Base-by-base conservation (phyloP, 2,888 invertebrate genomes). In the Halocaridina rubra region DNA sequence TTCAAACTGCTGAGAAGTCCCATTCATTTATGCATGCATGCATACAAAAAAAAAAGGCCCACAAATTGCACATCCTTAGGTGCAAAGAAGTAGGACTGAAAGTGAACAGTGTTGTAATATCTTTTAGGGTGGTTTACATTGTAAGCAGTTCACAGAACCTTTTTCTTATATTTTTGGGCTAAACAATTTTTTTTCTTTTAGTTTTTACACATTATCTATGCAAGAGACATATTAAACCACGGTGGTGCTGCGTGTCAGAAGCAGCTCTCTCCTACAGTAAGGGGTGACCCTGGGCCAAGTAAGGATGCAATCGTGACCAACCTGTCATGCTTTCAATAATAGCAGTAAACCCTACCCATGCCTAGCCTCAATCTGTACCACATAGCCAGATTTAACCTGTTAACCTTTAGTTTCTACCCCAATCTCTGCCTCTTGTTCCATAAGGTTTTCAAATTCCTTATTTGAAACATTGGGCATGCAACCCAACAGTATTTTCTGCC, bases 291-390 rank as follows among this genome's bases (percentile, higher is more conserved):
- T 72, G 61, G 72, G 82, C 59, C 71, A 84, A 78, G 82, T 84
- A 77, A 84, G 29, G 82, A 84, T 84, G 72, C 69, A 84, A 84
- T 84, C 82, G 61, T 84, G 82, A 84, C 82, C 82, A 61, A 77
- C 78, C 78, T 78, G 82, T 78, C 77, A 84, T 84, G 57, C 78
- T 84, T 78, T 84, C 82, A 84, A 78, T 78, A 84, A 84, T 84
- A 78, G 77, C 77, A 84, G 72, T 77, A 57, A 84, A 19, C 61
- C 77, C 82, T 78, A 57, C 71, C 57, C 77, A 71, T 71, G 39
- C 77, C 82, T 76, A 77, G 82, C 82, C 77, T 82, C 81, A 74
- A 19, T 64, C 81, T 29, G 53, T 53, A 53, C 72, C 46, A 74
- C 46, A 74, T 69, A 74, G 13, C 71, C 71, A 29, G 33, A n/a